Evolutionary conservation across 1,140 invertebrate species (phyloP).

Genomic region (Caenorhabditis briggsae): DNA sequence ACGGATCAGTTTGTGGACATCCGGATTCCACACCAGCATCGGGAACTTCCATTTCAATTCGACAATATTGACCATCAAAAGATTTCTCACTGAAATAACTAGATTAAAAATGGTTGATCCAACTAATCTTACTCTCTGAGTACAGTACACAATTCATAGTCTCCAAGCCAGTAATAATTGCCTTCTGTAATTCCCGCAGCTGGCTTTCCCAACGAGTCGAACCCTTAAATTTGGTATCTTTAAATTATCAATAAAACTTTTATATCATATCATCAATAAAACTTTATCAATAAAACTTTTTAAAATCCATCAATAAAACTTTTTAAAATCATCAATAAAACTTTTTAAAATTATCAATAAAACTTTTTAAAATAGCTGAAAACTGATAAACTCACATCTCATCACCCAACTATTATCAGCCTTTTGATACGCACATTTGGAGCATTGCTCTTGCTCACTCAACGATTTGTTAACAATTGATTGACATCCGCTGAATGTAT

Average conservation of each 20-base stretch:
- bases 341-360: too few species aligned
- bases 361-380: too few species aligned
- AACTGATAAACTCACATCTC: conserved; percentile 64
- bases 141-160: conserved; percentile 74
- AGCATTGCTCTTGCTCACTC: conserved; percentile 65
- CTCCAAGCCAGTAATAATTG: conserved; percentile 77
- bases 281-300: too few species aligned
- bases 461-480: conserved; percentile 61
- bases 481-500: conserved; percentile 65
- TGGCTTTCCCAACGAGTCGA: conserved; percentile 77
- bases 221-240: conserved; percentile 67
- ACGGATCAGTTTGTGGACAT: conserved; percentile 65
- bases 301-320: too few species aligned
- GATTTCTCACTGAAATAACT: conserved; percentile 66
- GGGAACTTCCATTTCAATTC: conserved; percentile 73
- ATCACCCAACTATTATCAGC: conserved; percentile 73
- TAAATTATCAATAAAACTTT: too few species aligned
- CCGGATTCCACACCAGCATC: conserved; percentile 62
- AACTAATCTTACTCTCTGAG: conserved; percentile 64
- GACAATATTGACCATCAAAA: conserved; percentile 75
- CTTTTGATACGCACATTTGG: conserved; percentile 67
- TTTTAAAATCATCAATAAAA: too few species aligned
- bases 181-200: conserved; percentile 76
- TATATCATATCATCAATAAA: too few species aligned
- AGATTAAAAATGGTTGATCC: neutral